Percentiles rank a stretch among this genome's conserved stretches.
These are phyloP conservation scores for Epizoanthus ramosus DNA, from an alignment of 92 coral and sea anemone species.

Conservation along the genomic window DNA sequence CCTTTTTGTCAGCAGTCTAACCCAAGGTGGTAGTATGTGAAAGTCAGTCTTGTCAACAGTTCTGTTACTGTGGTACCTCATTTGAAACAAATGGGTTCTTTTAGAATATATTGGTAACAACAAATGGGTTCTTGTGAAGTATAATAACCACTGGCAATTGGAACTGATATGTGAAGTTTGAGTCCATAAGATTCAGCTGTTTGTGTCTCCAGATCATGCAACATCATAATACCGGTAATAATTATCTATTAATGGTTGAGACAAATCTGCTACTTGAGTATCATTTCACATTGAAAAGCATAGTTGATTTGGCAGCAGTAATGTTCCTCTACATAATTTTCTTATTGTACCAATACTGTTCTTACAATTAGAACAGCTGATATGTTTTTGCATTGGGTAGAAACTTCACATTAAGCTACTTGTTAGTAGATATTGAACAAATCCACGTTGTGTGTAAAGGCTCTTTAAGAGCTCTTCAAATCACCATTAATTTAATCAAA, in stretches of 20 bases:
- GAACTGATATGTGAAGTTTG: too few relatives aligned
- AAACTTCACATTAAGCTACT: background rate
- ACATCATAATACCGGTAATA: background rate
- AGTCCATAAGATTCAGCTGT: background rate
- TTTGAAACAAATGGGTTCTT: too few relatives aligned
- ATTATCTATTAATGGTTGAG: background rate
- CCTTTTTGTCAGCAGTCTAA: too few relatives aligned
- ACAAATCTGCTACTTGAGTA: background rate
- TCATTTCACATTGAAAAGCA: conserved; percentile 9
- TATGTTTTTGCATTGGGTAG: background rate
- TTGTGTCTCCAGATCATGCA: background rate
- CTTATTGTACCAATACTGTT: background rate
- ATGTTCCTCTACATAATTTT: background rate
- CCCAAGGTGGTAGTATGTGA: too few relatives aligned
- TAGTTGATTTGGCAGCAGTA: background rate
- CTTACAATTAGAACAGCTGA: background rate
- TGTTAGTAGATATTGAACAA: background rate
- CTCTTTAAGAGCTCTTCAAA: conserved; percentile 2
- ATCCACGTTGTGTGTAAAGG: background rate
- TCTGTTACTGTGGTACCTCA: too few relatives aligned
- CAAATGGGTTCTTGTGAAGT: too few relatives aligned
- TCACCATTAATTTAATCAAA: conserved; percentile 20
- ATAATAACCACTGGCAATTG: too few relatives aligned
- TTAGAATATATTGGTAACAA: too few relatives aligned
- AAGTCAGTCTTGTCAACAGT: too few relatives aligned